Conservation (phyloP, 2,797 vertebrate species). For the Hipposideros larvatus region DNA sequence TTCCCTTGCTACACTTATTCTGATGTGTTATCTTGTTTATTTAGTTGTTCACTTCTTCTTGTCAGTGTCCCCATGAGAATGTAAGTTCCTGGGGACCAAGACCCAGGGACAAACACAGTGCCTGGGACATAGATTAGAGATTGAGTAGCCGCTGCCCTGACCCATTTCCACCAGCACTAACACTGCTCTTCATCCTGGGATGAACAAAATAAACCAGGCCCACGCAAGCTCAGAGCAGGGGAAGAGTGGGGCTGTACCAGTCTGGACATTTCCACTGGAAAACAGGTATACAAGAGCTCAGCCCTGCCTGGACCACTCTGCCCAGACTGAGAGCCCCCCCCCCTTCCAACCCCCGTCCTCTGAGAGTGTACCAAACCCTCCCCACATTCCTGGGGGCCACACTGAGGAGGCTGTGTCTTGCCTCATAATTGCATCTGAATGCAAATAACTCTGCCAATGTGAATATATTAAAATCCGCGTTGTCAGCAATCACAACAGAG, state of each 20-base stretch:
- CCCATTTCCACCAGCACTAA: not conserved
- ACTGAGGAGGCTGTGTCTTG: constrained; percentile 85
- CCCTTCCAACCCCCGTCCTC: fast-evolving
- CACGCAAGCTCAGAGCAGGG: fast-evolving
- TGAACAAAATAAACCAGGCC: not conserved
- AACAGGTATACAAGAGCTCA: not conserved
- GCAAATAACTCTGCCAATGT: constrained; percentile 86
- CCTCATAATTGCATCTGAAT: constrained; percentile 88
- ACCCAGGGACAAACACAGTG: not conserved
- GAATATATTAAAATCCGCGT: constrained; percentile 88
- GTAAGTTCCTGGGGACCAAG: not conserved
- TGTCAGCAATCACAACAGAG: constrained; percentile 83
- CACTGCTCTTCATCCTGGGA: not conserved
- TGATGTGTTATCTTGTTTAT: not conserved
- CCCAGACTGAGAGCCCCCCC: not conserved
- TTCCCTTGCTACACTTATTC: not conserved
- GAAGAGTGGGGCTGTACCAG: fast-evolving
- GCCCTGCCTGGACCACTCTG: not conserved
- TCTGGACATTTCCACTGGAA: not conserved
- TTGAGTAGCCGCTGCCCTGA: not conserved
- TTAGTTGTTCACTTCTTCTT: not conserved
- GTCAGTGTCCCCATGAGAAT: not conserved
- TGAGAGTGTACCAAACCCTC: not conserved
- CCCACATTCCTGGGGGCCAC: not conserved
- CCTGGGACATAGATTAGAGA: fast-evolving